Percentiles rank a stretch among this genome's conserved stretches.
Evolutionary conservation across 1,140 invertebrate genomes (phyloP).

Genomic region (Idris sp.): DNA sequence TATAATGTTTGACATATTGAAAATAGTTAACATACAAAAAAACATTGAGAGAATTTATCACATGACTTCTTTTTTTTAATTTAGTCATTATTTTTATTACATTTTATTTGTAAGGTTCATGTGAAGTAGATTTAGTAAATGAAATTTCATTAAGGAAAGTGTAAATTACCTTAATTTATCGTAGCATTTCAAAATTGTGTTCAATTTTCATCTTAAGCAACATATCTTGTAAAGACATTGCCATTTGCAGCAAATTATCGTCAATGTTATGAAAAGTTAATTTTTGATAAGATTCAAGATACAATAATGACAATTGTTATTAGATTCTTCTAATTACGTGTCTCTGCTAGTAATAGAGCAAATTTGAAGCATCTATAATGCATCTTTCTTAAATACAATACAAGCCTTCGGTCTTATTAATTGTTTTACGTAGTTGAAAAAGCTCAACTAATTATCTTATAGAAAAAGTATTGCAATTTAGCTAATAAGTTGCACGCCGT

Average conservation of each 20-base stretch:
- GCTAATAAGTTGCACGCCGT: conserved; percentile 23
- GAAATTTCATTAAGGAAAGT: too few species aligned
- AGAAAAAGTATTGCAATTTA: conserved; percentile 43
- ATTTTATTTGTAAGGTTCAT: too few species aligned
- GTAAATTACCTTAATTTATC: too few species aligned
- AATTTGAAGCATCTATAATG: conserved; percentile 40
- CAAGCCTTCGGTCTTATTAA: conserved; percentile 31
- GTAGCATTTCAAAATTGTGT: too few species aligned
- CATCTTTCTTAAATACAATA: conserved; percentile 26
- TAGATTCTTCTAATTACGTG: conserved; percentile 31
- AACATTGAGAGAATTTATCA: too few species aligned
- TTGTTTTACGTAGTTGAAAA: conserved; percentile 28
- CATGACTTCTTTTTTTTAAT: too few species aligned
- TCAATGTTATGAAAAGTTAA: conserved; percentile 2
- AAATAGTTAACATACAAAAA: too few species aligned
- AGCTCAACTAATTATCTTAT: conserved; percentile 41
- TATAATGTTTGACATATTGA: conserved; percentile 11
- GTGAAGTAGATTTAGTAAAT: too few species aligned
- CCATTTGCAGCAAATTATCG: conserved; percentile 5
- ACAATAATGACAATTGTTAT: conserved; percentile 11
- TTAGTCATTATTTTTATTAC: too few species aligned
- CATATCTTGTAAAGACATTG: neutral
- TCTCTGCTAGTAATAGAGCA: conserved; percentile 5
- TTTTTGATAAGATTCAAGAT: conserved; percentile 11
- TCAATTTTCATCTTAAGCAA: neutral